phyloP scores from a whole-genome alignment of 2,888 invertebrate species.

The Prionchulus punctatus region DNA sequence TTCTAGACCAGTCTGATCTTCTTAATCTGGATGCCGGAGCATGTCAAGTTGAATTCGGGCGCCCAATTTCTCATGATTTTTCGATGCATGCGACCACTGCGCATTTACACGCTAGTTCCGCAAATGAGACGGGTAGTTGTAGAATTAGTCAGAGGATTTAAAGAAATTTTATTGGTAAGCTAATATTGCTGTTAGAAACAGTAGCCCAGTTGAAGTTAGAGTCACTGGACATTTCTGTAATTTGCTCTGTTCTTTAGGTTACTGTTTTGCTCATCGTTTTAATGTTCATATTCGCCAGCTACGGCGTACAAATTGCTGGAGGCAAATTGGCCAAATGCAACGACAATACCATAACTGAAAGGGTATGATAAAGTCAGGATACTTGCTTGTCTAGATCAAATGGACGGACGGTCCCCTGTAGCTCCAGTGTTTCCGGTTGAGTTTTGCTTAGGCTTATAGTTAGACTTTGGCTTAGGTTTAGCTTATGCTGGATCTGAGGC shows the following conservation, averaged over 20 bases:
- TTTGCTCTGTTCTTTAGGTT: conserved; percentile 46
- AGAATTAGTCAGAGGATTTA: conserved; percentile 91
- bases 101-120: conserved; percentile 93
- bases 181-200: neutral
- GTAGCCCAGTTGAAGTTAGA: neutral
- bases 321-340: conserved; percentile 90
- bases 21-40: conserved; percentile 80
- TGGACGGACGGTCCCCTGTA: too few relatives aligned
- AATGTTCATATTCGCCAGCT: conserved; percentile 98
- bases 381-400: too few relatives aligned
- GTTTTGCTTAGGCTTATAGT: too few relatives aligned
- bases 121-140: conserved; percentile 99
- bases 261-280: conserved; percentile 85
- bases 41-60: conserved; percentile 76
- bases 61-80: conserved; percentile 90
- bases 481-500: too few relatives aligned
- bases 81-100: conserved; percentile 78
- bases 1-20: conserved; percentile 77
- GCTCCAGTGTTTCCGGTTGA: too few relatives aligned
- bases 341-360: conserved; percentile 60
- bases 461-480: too few relatives aligned
- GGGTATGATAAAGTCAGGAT: conserved; percentile 19
- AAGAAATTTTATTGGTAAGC: conserved; percentile 81
- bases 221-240: neutral
- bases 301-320: conserved; percentile 92